Conservation (phyloP, 2,888 invertebrate genomes). For the Dasysyrphus albostriatus region DNA sequence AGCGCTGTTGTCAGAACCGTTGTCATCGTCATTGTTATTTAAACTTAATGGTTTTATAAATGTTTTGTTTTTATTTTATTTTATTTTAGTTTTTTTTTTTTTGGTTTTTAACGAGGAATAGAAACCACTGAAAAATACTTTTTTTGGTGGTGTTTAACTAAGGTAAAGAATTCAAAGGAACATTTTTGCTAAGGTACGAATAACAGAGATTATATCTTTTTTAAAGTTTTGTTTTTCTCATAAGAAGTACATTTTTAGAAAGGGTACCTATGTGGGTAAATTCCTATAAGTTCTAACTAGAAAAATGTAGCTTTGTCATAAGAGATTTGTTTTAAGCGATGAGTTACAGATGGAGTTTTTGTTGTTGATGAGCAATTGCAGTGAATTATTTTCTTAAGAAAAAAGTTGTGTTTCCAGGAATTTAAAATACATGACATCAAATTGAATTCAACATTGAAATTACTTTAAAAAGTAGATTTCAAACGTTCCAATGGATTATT, state of each 20-base stretch:
- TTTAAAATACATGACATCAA: neutral
- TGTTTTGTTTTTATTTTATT: constrained; percentile 22
- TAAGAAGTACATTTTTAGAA: neutral
- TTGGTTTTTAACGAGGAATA: constrained; percentile 1
- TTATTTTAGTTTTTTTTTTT: neutral
- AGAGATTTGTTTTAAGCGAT: neutral
- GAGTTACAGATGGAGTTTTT: neutral
- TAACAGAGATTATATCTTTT: neutral
- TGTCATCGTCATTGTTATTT: constrained; percentile 41
- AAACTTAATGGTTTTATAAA: constrained; percentile 52
- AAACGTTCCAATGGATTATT: neutral
- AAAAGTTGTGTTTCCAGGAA: neutral
- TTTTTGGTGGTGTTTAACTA: neutral
- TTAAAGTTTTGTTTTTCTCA: neutral
- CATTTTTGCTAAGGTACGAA: neutral
- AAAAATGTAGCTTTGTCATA: neutral
- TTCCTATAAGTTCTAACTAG: neutral
- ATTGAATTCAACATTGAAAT: neutral
- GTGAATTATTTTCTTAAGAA: neutral
- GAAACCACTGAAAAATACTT: neutral
- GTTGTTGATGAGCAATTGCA: neutral
- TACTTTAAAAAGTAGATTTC: neutral
- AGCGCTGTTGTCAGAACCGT: constrained; percentile 18
- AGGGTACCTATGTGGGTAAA: neutral
- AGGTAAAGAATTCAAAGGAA: neutral